Evolutionary conservation across 1,140 invertebrate species (phyloP).

Genomic region (Meteorus sp.): DNA sequence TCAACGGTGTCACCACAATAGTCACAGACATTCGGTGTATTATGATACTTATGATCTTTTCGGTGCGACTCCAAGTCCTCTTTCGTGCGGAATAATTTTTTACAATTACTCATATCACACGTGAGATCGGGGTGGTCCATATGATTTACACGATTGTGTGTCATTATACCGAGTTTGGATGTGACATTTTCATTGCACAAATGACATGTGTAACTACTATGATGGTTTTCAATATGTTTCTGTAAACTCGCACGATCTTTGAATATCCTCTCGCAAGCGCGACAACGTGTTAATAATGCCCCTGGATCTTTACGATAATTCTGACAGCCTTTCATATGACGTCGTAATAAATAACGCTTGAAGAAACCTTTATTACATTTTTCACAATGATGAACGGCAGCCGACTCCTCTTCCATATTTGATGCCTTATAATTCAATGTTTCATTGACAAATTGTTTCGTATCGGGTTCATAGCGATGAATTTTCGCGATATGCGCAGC

Average conservation of each 20-base stretch:
- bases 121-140: conserved; percentile 61
- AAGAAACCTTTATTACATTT: conserved; percentile 63
- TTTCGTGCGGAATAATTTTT: conserved; percentile 62
- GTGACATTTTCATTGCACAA: conserved; percentile 61
- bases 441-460: conserved; percentile 24
- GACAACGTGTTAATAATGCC: conserved; percentile 58
- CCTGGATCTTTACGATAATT: conserved; percentile 60
- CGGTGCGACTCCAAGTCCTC: conserved; percentile 61
- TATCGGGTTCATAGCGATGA: conserved; percentile 56
- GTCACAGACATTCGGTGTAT: conserved; percentile 61
- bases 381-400: conserved; percentile 58
- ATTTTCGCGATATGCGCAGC: conserved; percentile 64
- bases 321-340: conserved; percentile 64
- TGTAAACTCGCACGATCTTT: conserved; percentile 62
- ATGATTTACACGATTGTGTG: conserved; percentile 64
- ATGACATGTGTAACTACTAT: conserved; percentile 61
- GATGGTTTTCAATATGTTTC: conserved; percentile 63
- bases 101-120: conserved; percentile 56
- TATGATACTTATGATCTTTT: conserved; percentile 59
- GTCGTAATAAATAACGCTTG: conserved; percentile 59
- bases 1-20: conserved; percentile 65
- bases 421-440: conserved; percentile 25
- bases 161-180: conserved; percentile 64
- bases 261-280: conserved; percentile 63
- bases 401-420: conserved; percentile 54